Base-by-base conservation (phyloP, 2,113 vertebrate species). In the Ellobius talpinus region DNA sequence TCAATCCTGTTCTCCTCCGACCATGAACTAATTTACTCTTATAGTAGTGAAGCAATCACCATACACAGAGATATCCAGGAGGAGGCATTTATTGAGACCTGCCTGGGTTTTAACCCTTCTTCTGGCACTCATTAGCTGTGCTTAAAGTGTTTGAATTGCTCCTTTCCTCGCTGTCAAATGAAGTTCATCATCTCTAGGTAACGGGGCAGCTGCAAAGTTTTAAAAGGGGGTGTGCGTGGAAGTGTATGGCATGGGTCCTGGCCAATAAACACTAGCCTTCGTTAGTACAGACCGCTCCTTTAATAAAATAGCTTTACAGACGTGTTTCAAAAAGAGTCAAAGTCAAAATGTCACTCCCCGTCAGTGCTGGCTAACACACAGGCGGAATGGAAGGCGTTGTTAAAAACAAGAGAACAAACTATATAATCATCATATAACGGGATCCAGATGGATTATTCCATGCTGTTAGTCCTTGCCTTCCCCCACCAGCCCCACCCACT, bases 341-440 rank as follows among this genome's bases (percentile, higher is more conserved):
- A 92, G 74, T 72, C 85, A 81, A 88, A 94, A 89, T 93, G 73
- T 58, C 89, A 91, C 24, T 36, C 29, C 36, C 19, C 21, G 1
- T 29, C 16, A 9, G 66, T 19, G 72, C 58, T 61, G 72, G 87
- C n/a, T 70, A n/a, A 78, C 8, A 55, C 12, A 84, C 42, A 88
- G 42, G 87, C 76, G 50, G 87, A 52, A 85, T 72, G 61, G 50
- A 72, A 94, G 90, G 90, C 4, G 1, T 78, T 66, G 61, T 50
- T 92, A 78, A 74, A 93, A 96, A 73, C 47, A 96, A 96, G 0
- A 91, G 76, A 89, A 94, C 47, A 85, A 81, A 89, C 82, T 74
- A 73, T 31, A 50, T 58, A 52, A 95, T 89, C 93, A 91, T 91
- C 73, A 61, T 50, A 33, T 70, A 97, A 95, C 36, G 21, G 79